Evolutionary conservation across 2,797 vertebrate species (phyloP), one percentile per base, ranked within the genome.

Genomic region (Enteromius trimaculatus): DNA sequence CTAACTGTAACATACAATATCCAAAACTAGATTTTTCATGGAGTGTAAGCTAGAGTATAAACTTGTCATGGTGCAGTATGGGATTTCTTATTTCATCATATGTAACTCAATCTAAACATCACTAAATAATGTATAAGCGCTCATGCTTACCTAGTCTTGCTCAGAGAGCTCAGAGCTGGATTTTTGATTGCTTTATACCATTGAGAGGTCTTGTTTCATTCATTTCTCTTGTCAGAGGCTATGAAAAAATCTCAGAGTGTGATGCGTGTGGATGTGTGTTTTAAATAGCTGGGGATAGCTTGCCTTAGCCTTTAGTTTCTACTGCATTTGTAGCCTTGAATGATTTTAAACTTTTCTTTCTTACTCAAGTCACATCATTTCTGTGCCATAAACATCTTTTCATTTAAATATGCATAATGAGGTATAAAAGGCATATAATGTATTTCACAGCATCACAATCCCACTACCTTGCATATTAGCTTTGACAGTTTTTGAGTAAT

Each of bases 71-170:
- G 55, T 11, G 47, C 5, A 29, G 6, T 21, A 8, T 19, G 14
- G 62, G 55, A 66, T 79, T 6, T 74, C 47, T 53, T 21, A 26
- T 51, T 37, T 70, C 10, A 80, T 29, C 5, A 3, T 53, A 44
- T 51, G 11, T 51, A 74, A 19, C 64, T 37, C 55, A 75, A 82
- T 75, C 31, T 72, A 65, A 51, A 66, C 58, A 66, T 51, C 29
- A 26, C 42, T 75, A 72, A 75, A 75, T 81, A 66, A 82, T 82
- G 29, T 39, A 29, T 21, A 75, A 21, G 31, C 34, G 53, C 14
- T 64, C 29, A 64, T 51, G 11, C 26, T 62, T 51, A 10, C 11
- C 10, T 16, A 29, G 5, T 51, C n/a, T 51, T 65, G 17, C 60
- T 39, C 0, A 21, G 29, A 65, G 70, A 65, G 17, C 60, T 39